Base-by-base conservation (phyloP, 2,797 vertebrate genomes). In the Champsocephalus esox region DNA sequence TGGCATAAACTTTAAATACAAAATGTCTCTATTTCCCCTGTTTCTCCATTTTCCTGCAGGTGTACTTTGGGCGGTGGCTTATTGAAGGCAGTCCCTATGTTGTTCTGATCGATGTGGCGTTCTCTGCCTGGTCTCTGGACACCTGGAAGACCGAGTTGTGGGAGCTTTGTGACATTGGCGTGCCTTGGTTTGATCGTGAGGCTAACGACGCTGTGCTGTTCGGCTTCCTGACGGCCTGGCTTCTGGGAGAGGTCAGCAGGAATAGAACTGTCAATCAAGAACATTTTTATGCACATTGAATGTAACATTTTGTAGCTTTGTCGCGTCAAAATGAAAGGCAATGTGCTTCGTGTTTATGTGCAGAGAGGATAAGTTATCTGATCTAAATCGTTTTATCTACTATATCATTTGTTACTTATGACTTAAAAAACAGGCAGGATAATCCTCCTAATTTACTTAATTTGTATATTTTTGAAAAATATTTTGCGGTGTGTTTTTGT, bases 171-270 rank as follows among this genome's bases (percentile, higher is more conserved):
- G 89, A 84, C 77, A 96, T 98, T 0, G 97, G 97, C 1, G 96
- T 98, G 51, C 97, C 97, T 3, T 97, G 97, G 97, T 97, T 97
- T 0, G 97, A 98, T 88, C 95, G 97, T 0, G 97, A 98, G 88
- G 97, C 97, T 82, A 98, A 97, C 9, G 97, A 98, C 0, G 96
- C 97, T 0, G 96, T 98, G 38, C 94, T 98, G 56, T 98, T 98
- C 56, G 97, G 97, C 54, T 98, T 98, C 85, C 94, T 98, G 82
- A 97, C 97, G 0, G 96, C 96, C 58, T 98, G 97, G 97, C 96
- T 98, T 63, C 94, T 98, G 28, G 97, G 97, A 81, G 97, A 98
- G 96, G 97, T 98, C 81, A 76, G 94, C 34, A 12, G 56, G 3
- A 48, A 24, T 10, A 55, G 24, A 50, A 49, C 52, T 58, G 19